Conservation (phyloP, 2,888 invertebrate genomes). For the Apotomis turbidana region DNA sequence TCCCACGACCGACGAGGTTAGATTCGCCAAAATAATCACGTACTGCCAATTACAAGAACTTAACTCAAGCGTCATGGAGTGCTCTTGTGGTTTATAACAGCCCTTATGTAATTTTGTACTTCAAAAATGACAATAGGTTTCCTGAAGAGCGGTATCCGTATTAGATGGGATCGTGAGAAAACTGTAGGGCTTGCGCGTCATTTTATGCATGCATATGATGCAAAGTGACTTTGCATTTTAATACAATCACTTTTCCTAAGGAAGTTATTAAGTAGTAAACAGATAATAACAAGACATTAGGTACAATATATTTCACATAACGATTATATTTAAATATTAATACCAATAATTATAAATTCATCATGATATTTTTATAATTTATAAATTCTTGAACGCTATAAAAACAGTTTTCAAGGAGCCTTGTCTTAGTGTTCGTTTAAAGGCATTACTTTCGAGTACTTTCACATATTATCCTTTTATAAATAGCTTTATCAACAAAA, state of each 20-base stretch:
- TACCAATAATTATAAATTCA: no score
- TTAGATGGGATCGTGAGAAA: conserved; percentile 62
- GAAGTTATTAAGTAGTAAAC: no score
- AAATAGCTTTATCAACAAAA: no score
- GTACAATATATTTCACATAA: no score
- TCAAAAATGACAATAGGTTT: conserved; percentile 52
- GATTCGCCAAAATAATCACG: conserved; percentile 70
- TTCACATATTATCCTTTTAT: no score
- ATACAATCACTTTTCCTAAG: background rate
- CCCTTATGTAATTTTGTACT: conserved; percentile 47
- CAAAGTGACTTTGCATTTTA: background rate
- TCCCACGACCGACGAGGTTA: conserved; percentile 62
- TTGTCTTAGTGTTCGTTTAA: no score
- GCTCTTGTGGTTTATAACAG: conserved; percentile 43
- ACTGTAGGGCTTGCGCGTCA: conserved; percentile 23
- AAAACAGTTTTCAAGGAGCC: no score
- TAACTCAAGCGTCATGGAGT: conserved; percentile 54
- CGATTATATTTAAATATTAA: no score
- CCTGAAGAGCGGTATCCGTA: conserved; percentile 64
- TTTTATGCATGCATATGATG: conserved; percentile 1
- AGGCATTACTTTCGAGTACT: no score
- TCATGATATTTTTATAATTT: no score
- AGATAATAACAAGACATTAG: no score
- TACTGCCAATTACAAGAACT: conserved; percentile 58
- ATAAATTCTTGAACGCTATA: no score